These are phyloP conservation scores for Porites cylindrica DNA, from an alignment of 92 coral and sea anemone species.

Conservation along the genomic window DNA sequence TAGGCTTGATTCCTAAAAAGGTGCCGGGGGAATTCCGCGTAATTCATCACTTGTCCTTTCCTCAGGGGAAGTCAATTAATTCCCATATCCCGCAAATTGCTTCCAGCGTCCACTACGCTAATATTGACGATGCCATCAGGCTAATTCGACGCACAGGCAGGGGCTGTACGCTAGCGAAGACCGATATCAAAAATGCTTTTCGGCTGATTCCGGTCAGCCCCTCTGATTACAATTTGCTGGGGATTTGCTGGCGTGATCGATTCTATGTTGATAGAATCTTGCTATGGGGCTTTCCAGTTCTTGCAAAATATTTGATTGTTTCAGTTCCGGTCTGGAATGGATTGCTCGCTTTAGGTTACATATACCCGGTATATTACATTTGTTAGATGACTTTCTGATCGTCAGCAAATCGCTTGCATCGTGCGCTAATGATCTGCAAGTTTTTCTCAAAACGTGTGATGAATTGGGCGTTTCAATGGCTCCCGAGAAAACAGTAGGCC, in stretches of 20 bases:
- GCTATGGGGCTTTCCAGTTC: slow-evolving; percentile 65
- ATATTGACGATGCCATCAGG: slow-evolving; percentile 37
- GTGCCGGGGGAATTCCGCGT: background rate
- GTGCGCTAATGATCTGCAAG: slow-evolving; percentile 13
- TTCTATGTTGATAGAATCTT: slow-evolving; percentile 39
- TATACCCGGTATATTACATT: slow-evolving; percentile 33
- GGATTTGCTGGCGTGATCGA: slow-evolving; percentile 21
- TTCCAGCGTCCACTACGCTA: slow-evolving; percentile 7
- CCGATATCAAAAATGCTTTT: slow-evolving; percentile 52
- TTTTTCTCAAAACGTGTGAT: background rate
- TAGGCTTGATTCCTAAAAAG: background rate
- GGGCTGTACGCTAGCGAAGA: slow-evolving; percentile 49
- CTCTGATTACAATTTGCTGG: slow-evolving; percentile 47
- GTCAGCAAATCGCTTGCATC: background rate
- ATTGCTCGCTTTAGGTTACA: slow-evolving; percentile 40
- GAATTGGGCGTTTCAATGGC: background rate
- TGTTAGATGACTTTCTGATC: slow-evolving; percentile 63
- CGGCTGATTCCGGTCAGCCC: slow-evolving; percentile 49
- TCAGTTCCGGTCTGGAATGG: slow-evolving; percentile 63
- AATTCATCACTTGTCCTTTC: background rate
- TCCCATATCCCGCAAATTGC: background rate
- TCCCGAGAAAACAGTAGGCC: background rate
- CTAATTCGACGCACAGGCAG: slow-evolving; percentile 21
- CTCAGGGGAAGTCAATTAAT: background rate
- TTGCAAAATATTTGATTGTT: slow-evolving; percentile 54